Evolutionary conservation across 2,113 vertebrate genomes (phyloP), one percentile per base, ranked within the genome.

Genomic region (Takifugu bimaculatus): DNA sequence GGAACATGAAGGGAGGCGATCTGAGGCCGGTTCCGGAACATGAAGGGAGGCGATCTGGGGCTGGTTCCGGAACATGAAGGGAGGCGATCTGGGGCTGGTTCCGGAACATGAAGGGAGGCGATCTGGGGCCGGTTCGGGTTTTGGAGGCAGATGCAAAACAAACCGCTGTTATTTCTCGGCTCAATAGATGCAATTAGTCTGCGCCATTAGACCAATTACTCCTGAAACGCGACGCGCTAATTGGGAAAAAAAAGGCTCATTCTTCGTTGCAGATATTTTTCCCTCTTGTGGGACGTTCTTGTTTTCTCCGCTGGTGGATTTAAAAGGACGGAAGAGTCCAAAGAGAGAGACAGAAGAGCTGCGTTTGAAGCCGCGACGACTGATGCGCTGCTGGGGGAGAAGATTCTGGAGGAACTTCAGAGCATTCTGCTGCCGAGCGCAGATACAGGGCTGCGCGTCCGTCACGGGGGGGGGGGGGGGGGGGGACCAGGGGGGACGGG

Each of bases 181-280:
- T 79, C 79, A 74, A 77, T 79, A 69, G 63, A 78, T 48, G 5
- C 65, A 79, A 75, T 84, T 79, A 69, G 80, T 80, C 73, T 75
- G 56, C 63, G 47, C 72, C 70, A 70, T 80, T 71, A 39, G 35
- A 39, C 35, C 35, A 39, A 39, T 10, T 10, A 39, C 35, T 39
- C 9, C 35, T 11, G 35, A 10, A 39, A 1, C 2, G 35, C 6
- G 2, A 39, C 9, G 35, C 35, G 35, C 35, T 39, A 39, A 39
- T 39, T 39, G 35, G 35, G 11, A 39, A 39, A 39, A 35, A 11
- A 39, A 39, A 39, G 61, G 9, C 44, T 15, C 44, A 1, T 15
- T 45, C 13, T 45, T 14, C 4, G 3, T 39, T 3, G 7, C 35
- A 39, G 35, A 39, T 39, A 39, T 3, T 6, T 39, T 39, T 39